phyloP scores from a whole-genome alignment of 1,140 invertebrate genomes.

The Ephestia elutella region DNA sequence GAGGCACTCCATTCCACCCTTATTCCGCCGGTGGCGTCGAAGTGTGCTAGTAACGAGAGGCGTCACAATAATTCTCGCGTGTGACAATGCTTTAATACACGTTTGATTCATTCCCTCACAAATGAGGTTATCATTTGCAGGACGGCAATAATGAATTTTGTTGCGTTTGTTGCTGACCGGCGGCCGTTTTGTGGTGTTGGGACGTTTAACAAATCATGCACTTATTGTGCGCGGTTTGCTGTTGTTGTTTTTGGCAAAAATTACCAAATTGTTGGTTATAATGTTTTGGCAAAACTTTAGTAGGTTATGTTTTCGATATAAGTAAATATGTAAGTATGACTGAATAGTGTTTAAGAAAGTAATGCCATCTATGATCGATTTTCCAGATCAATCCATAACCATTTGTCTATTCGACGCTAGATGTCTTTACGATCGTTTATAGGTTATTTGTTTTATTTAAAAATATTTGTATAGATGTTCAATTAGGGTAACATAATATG shows the following conservation, averaged over 20 bases:
- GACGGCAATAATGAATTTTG: constrained; percentile 56
- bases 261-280: too few species aligned
- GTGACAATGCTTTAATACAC: constrained; percentile 69
- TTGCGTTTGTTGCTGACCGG: constrained; percentile 25
- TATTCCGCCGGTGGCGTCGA: constrained; percentile 38
- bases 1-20: background rate
- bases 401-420: too few species aligned
- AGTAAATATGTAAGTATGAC: too few species aligned
- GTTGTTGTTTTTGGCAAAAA: background rate
- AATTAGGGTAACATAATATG: too few species aligned
- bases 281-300: too few species aligned
- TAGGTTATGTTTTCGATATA: too few species aligned
- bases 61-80: constrained; percentile 69
- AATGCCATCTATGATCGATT: too few species aligned
- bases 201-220: constrained; percentile 11
- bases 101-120: constrained; percentile 66
- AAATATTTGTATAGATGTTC: too few species aligned
- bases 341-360: too few species aligned
- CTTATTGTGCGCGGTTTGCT: constrained; percentile 9
- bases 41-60: constrained; percentile 56
- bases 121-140: constrained; percentile 71
- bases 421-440: too few species aligned
- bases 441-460: too few species aligned
- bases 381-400: too few species aligned
- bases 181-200: constrained; percentile 6